Conservation (phyloP, 2,113 vertebrate species). For the Tupaia tana region DNA sequence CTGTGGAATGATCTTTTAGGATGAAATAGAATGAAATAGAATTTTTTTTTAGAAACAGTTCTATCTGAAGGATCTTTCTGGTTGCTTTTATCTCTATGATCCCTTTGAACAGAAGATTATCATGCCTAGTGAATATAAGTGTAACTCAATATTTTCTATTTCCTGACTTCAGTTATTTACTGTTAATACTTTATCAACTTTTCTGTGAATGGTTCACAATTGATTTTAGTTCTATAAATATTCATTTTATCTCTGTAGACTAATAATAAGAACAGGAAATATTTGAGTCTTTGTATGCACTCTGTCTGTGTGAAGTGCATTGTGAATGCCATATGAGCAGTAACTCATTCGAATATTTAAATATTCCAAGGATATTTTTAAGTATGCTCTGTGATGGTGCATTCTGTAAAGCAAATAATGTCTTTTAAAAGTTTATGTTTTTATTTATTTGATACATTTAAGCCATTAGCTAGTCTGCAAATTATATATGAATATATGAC, state of each 20-base stretch:
- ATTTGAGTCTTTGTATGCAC: not conserved
- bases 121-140: not conserved
- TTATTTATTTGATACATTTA: slow-evolving; percentile 39
- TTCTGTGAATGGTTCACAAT: not conserved
- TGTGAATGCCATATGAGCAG: not conserved
- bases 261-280: not conserved
- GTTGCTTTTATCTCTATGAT: not conserved
- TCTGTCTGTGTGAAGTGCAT: not conserved
- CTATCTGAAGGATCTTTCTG: slow-evolving; percentile 3
- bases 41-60: slow-evolving; percentile 11
- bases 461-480: not conserved
- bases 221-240: slow-evolving; percentile 33
- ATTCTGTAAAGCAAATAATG: slow-evolving; percentile 53
- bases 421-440: slow-evolving; percentile 21
- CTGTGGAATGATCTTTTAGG: not conserved
- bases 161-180: slow-evolving; percentile 28
- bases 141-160: slow-evolving; percentile 17
- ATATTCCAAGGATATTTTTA: slow-evolving; percentile 17
- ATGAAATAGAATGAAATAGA: not conserved
- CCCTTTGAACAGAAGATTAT: not conserved
- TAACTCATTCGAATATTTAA: slow-evolving; percentile 47
- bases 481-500: not conserved
- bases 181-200: not conserved
- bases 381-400: not conserved
- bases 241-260: not conserved